A percentile compares a stretch with the other conserved stretches of the same genome.
Evolutionary conservation across 2,113 vertebrate species (phyloP).

Genomic region (Microtus montanus): DNA sequence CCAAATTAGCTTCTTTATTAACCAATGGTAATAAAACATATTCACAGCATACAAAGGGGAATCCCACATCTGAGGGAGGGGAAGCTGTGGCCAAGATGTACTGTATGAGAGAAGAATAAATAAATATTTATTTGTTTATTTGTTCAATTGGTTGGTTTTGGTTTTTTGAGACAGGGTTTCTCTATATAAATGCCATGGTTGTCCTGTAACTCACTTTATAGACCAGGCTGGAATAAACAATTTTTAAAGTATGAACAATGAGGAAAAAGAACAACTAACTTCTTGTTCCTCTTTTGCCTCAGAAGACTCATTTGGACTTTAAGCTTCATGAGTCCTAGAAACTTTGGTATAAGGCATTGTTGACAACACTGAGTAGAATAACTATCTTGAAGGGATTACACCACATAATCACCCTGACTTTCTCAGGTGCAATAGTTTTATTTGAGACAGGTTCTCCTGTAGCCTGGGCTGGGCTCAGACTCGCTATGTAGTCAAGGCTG

Average conservation of each 20-base stretch:
- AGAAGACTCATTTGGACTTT: neutral
- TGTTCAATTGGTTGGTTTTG: neutral
- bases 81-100: neutral
- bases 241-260: neutral
- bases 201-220: neutral
- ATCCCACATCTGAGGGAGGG: neutral
- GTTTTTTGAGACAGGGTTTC: neutral
- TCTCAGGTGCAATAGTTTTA: neutral
- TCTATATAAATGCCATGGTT: neutral
- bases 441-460: neutral
- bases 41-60: no score
- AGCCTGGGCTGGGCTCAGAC: neutral
- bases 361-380: neutral
- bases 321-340: neutral
- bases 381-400: neutral
- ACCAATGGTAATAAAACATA: no score
- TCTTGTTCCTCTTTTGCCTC: neutral
- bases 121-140: neutral
- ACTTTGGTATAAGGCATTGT: neutral
- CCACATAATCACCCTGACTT: neutral
- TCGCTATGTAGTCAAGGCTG: neutral
- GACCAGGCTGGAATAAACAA: neutral
- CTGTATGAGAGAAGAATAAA: neutral
- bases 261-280: neutral
- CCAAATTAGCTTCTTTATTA: no score